Evolutionary conservation across 1,140 invertebrate species (phyloP).

Genomic region (Drosophila melanogaster): DNA sequence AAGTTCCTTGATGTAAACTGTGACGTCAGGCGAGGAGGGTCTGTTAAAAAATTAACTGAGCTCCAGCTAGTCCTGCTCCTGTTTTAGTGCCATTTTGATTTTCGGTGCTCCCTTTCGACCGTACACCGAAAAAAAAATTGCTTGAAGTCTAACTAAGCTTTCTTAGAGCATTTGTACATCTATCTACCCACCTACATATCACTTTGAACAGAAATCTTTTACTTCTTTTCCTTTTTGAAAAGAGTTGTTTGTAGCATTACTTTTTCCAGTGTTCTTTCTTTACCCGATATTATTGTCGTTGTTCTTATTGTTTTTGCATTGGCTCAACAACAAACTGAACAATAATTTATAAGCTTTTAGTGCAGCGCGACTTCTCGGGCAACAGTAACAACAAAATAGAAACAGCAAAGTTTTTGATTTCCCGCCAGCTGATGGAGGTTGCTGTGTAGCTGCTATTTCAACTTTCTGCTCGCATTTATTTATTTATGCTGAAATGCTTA

Average conservation of each 20-base stretch:
- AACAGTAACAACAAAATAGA: slow-evolving; percentile 21
- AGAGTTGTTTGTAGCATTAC: too few relatives aligned
- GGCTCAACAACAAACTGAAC: slow-evolving; percentile 58
- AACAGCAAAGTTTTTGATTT: slow-evolving; percentile 69
- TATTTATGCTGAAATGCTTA: slow-evolving; percentile 78
- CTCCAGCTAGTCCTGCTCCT: slow-evolving; percentile 32
- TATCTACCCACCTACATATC: too few relatives aligned
- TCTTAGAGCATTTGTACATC: too few relatives aligned
- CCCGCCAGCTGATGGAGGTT: slow-evolving; percentile 57
- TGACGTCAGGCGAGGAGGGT: slow-evolving; percentile 23
- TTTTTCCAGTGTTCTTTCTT: not conserved
- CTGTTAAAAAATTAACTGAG: slow-evolving; percentile 75
- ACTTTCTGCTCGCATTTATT: slow-evolving; percentile 72
- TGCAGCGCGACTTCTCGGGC: slow-evolving; percentile 62
- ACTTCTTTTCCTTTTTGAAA: not conserved
- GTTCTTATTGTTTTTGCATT: slow-evolving; percentile 32
- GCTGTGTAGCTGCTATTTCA: slow-evolving; percentile 42
- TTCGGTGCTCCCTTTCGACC: slow-evolving; percentile 4
- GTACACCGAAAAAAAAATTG: not conserved
- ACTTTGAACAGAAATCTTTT: not conserved
- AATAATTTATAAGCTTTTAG: slow-evolving; percentile 83
- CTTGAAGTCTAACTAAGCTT: too few relatives aligned
- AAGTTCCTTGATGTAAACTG: slow-evolving; percentile 44
- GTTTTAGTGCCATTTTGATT: slow-evolving; percentile 59
- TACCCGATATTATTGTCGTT: slow-evolving; percentile 19